These are phyloP conservation scores for Eulemur coronatus DNA, from an alignment of 2,797 vertebrate species.

Conservation along the genomic window DNA sequence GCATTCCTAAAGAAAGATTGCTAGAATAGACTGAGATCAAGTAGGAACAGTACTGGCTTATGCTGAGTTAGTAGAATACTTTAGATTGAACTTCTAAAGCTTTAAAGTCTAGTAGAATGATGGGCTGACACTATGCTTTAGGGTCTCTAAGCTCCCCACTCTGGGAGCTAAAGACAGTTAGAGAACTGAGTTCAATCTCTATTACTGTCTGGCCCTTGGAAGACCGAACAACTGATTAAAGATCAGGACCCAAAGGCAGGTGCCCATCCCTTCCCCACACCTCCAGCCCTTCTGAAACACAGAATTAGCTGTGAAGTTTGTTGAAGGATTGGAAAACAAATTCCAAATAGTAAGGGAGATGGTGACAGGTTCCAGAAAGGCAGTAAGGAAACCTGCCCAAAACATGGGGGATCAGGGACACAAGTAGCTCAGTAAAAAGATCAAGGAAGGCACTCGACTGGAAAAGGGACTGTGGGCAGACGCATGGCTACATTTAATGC, in stretches of 20 bases:
- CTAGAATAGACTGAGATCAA: background rate
- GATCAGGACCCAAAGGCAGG: background rate
- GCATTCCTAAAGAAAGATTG: background rate
- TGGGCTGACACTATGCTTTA: background rate
- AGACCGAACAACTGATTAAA: background rate
- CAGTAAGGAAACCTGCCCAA: background rate
- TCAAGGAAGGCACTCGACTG: conserved; percentile 54
- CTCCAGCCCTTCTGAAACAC: background rate
- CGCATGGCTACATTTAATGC: background rate
- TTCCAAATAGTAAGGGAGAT: background rate
- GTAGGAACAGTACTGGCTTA: background rate
- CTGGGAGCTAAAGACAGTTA: background rate
- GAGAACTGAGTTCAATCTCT: background rate
- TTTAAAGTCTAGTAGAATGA: background rate
- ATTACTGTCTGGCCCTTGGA: background rate
- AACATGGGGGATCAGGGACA: background rate
- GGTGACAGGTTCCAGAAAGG: background rate
- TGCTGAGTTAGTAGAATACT: background rate
- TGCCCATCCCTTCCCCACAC: background rate
- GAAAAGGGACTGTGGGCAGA: background rate
- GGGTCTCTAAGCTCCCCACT: background rate
- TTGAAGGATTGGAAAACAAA: background rate
- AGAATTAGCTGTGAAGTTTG: background rate
- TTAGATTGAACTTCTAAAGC: background rate
- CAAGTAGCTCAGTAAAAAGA: conserved; percentile 13